These are phyloP conservation scores for Leptinotarsa peninsularis DNA, from an alignment of 2,888 invertebrate species.

Conservation along the genomic window DNA sequence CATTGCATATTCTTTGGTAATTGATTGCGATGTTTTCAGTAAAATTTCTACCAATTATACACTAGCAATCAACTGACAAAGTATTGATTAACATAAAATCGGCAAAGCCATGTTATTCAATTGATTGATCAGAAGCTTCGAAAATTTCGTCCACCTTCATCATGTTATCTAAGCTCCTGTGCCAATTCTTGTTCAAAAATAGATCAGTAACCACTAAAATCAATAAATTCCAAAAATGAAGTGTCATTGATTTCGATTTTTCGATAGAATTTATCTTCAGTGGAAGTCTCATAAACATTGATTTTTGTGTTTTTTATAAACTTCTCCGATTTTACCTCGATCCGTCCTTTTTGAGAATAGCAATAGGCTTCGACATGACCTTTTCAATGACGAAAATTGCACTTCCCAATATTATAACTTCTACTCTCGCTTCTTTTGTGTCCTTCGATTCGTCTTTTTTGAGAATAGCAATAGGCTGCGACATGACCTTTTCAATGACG, in stretches of 20 bases:
- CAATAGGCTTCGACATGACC: background rate
- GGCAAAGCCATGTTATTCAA: background rate
- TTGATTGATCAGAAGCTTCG: background rate
- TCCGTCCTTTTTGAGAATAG: background rate
- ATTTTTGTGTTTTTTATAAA: background rate
- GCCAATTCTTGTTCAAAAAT: background rate
- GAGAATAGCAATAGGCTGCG: background rate
- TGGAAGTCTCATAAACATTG: background rate
- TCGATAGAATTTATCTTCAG: background rate
- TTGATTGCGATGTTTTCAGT: background rate
- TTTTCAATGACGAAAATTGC: constrained; percentile 3
- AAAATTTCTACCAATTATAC: background rate
- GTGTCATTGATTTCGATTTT: background rate
- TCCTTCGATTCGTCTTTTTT: background rate
- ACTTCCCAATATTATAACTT: background rate
- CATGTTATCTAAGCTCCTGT: background rate
- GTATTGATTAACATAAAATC: background rate
- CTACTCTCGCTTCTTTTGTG: background rate
- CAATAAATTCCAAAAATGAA: background rate
- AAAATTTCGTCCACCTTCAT: background rate
- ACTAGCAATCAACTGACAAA: background rate
- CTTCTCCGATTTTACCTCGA: background rate
- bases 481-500: background rate
- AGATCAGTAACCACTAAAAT: background rate
- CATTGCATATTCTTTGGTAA: background rate